Evolutionary conservation across 1,140 invertebrate genomes (phyloP).

Genomic region (Dreissena rostriformis): DNA sequence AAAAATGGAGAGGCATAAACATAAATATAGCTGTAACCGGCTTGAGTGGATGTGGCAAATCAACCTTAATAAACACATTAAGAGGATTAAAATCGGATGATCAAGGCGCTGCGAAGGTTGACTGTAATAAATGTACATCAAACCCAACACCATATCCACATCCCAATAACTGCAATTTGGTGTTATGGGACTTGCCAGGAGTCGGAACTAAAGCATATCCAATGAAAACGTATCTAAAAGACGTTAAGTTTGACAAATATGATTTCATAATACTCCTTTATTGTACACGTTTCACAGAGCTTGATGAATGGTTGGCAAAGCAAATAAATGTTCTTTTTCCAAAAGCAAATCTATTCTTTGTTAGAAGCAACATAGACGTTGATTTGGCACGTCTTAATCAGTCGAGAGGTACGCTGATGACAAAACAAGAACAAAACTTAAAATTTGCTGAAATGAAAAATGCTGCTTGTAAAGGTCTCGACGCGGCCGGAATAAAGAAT

Average conservation of each 20-base stretch:
- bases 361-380: background rate
- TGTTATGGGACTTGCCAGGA: constrained; percentile 15
- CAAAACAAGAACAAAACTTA: background rate
- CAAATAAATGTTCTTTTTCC: background rate
- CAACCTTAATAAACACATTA: constrained; percentile 5
- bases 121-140: background rate
- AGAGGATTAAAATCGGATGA: background rate
- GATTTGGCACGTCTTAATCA: background rate
- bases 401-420: background rate
- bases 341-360: background rate
- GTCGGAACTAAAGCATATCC: background rate
- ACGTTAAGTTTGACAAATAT: constrained; percentile 5
- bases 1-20: background rate
- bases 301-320: constrained; percentile 5
- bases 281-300: background rate
- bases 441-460: no score
- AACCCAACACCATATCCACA: background rate
- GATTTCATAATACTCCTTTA: constrained; percentile 18
- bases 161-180: background rate
- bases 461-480: background rate
- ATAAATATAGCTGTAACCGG: constrained; percentile 8
- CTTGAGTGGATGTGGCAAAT: background rate
- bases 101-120: background rate
- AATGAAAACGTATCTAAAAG: background rate
- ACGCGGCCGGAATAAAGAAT: no score